These are phyloP conservation scores for Heliangelus exortis DNA, from an alignment of 2,797 vertebrate genomes.

Conservation along the genomic window DNA sequence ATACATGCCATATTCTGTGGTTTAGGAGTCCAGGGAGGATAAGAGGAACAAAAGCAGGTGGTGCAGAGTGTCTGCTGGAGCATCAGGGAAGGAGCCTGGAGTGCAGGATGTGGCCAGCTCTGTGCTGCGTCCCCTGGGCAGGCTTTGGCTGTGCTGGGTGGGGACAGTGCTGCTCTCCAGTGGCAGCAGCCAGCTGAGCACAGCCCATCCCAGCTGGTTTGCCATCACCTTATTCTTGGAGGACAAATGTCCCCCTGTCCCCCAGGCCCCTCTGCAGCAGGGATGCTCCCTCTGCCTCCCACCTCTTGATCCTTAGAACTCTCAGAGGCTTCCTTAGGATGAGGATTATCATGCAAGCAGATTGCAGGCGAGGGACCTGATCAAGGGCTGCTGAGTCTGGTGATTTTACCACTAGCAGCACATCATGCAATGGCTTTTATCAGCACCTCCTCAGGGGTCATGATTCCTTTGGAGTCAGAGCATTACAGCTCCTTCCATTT, in stretches of 20 bases:
- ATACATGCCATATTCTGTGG: slow-evolving; percentile 41
- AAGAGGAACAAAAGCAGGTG: slow-evolving; percentile 60
- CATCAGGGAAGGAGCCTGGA: background rate
- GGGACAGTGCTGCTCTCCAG: background rate
- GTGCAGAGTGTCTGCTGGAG: slow-evolving; percentile 37
- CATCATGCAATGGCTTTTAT: background rate
- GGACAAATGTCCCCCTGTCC: background rate
- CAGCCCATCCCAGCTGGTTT: background rate
- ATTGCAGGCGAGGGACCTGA: background rate
- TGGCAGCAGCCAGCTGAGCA: background rate
- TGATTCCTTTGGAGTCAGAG: background rate
- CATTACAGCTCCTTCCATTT: background rate
- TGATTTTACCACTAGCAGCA: background rate
- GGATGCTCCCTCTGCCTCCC: background rate
- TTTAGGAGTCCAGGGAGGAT: background rate
- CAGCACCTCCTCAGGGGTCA: background rate
- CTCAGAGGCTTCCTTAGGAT: background rate
- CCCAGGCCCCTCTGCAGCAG: background rate
- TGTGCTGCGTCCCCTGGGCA: background rate
- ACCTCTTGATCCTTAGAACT: background rate
- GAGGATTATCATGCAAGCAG: background rate
- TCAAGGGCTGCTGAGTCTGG: background rate
- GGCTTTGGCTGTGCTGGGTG: background rate
- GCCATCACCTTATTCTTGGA: background rate
- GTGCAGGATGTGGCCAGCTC: background rate